These are phyloP conservation scores for Scrobipalpa atriplicella DNA, from an alignment of 2,888 invertebrate genomes.

Conservation along the genomic window DNA sequence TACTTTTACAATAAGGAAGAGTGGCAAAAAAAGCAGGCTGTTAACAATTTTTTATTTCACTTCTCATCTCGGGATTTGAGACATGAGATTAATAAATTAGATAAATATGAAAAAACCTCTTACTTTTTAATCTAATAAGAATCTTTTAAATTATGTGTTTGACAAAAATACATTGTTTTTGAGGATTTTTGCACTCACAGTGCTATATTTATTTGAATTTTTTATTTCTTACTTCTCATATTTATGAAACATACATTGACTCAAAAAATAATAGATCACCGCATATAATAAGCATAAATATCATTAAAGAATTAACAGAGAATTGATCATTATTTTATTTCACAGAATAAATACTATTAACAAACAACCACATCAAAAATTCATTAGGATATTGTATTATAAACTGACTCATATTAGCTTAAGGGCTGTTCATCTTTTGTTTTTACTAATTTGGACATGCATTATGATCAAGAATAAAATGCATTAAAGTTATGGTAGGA, in stretches of 20 bases:
- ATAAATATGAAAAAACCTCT: background rate
- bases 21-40: no score
- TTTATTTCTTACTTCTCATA: no score
- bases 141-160: background rate
- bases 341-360: background rate
- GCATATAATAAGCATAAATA: background rate
- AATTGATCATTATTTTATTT: background rate
- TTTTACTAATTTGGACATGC: conserved; percentile 23
- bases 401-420: conserved; percentile 1
- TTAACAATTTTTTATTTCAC: no score
- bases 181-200: no score
- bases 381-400: background rate
- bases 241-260: background rate
- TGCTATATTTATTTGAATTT: no score
- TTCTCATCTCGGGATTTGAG: no score
- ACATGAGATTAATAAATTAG: no score
- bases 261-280: background rate
- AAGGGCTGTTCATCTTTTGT: conserved; percentile 13
- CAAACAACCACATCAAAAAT: background rate
- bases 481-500: background rate
- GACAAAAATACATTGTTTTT: no score
- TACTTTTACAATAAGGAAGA: background rate
- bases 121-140: background rate
- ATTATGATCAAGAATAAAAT: no score
- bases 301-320: background rate